These are phyloP conservation scores for Synergus gifuensis DNA, from an alignment of 2,888 invertebrate species.

Conservation along the genomic window DNA sequence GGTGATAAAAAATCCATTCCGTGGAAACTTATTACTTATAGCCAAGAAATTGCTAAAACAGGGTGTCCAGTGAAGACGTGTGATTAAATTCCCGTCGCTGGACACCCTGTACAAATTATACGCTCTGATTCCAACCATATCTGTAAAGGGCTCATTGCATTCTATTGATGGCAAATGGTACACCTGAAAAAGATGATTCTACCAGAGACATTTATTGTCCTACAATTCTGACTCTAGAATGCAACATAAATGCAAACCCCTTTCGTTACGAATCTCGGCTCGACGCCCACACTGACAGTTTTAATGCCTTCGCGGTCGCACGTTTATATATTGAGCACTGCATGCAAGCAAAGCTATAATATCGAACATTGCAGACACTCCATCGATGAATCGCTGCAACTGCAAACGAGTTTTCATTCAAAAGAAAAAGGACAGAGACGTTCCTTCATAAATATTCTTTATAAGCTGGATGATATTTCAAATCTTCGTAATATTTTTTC, in stretches of 20 bases:
- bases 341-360: constrained; percentile 35
- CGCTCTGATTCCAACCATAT: no score
- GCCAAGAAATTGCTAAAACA: no score
- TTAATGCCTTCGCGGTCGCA: constrained; percentile 33
- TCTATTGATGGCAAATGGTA: constrained; percentile 9
- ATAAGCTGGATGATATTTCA: constrained; percentile 32
- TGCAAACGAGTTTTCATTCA: constrained; percentile 40
- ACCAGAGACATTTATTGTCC: constrained; percentile 32
- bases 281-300: constrained; percentile 39
- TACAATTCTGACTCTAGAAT: constrained; percentile 20
- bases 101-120: no score
- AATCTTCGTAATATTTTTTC: not conserved
- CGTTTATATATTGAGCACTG: not conserved
- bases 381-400: constrained; percentile 40
- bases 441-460: constrained; percentile 19
- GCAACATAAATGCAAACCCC: constrained; percentile 26
- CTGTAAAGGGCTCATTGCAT: not conserved
- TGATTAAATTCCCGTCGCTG: no score
- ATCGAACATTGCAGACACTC: constrained; percentile 30
- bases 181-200: constrained; percentile 15
- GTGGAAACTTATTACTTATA: no score
- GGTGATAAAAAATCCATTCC: no score
- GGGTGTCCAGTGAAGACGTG: no score
- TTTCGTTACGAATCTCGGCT: constrained; percentile 28
- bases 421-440: constrained; percentile 21